phyloP scores from a whole-genome alignment of 2,797 vertebrate species.

The Leptoclinus maculatus region DNA sequence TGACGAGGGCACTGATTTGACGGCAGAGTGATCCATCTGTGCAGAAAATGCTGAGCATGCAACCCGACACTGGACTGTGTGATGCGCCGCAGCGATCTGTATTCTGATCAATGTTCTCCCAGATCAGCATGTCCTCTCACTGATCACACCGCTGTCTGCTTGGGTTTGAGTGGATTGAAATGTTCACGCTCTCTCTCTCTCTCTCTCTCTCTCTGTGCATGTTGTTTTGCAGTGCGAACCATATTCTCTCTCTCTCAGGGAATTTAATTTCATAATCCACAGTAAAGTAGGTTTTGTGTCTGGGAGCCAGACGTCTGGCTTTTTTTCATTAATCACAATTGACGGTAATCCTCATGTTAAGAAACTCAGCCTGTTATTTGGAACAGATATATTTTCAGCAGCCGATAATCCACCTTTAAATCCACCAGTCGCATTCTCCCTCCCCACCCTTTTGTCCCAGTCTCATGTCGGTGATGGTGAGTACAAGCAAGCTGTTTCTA shows the following conservation, averaged over 20 bases:
- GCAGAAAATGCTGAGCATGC: conserved; percentile 46
- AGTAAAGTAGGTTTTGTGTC: conserved; percentile 37
- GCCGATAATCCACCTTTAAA: conserved; percentile 49
- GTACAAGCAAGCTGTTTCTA: conserved; percentile 19
- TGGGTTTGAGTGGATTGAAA: conserved; percentile 16
- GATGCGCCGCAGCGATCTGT: background rate
- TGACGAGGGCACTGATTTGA: conserved; percentile 35
- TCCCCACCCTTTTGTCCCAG: background rate
- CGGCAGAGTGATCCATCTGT: conserved; percentile 37
- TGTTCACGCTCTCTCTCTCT: conserved; percentile 1
- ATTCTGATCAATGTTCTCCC: conserved; percentile 28
- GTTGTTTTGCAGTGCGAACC: conserved; percentile 24
- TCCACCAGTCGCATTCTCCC: conserved; percentile 11
- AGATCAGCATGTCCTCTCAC: conserved; percentile 27
- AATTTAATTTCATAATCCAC: conserved; percentile 53
- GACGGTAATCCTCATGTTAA: conserved; percentile 46
- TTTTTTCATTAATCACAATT: conserved; percentile 41
- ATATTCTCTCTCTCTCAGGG: conserved; percentile 9
- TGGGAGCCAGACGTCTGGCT: conserved; percentile 28
- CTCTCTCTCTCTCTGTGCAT: conserved; percentile 58
- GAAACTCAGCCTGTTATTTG: conserved; percentile 54
- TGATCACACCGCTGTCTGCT: conserved; percentile 23
- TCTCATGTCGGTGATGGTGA: conserved; percentile 17
- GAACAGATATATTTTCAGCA: conserved; percentile 47
- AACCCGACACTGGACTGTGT: conserved; percentile 11